Percentiles rank a stretch among this genome's conserved stretches.
phyloP scores from a whole-genome alignment of 2,888 invertebrate species.

The Artemia sp. region DNA sequence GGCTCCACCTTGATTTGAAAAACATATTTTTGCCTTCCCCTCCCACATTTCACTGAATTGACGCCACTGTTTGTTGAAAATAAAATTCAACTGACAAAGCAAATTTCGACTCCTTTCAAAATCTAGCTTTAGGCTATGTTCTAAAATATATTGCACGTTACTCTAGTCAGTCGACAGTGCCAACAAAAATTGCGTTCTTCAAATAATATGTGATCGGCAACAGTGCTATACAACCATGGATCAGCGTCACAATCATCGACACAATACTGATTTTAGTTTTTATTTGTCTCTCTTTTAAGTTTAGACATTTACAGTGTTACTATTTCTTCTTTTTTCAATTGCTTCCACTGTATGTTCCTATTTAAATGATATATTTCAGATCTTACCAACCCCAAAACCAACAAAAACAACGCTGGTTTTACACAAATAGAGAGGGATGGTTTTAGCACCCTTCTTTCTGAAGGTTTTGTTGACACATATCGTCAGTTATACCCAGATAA shows the following conservation, averaged over 20 bases:
- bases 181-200: too few species aligned
- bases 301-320: background rate
- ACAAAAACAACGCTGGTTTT: conserved; percentile 84
- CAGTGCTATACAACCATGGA: too few species aligned
- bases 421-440: conserved; percentile 83
- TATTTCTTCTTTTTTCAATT: background rate
- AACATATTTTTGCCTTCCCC: too few species aligned
- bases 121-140: too few species aligned
- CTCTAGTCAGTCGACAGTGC: too few species aligned
- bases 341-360: conserved; percentile 14
- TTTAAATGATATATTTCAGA: conserved; percentile 39
- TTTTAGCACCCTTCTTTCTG: conserved; percentile 60
- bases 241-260: background rate
- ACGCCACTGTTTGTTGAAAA: too few species aligned
- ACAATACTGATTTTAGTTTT: conserved; percentile 16
- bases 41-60: too few species aligned
- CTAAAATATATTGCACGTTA: too few species aligned
- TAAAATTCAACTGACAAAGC: too few species aligned
- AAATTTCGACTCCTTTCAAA: too few species aligned
- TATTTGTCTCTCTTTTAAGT: background rate
- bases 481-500: conserved; percentile 67
- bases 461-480: conserved; percentile 75
- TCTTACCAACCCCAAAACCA: conserved; percentile 80
- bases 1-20: too few species aligned
- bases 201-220: too few species aligned